Evolutionary conservation across 2,797 vertebrate genomes (phyloP).

Genomic region (Novumbra hubbsi): DNA sequence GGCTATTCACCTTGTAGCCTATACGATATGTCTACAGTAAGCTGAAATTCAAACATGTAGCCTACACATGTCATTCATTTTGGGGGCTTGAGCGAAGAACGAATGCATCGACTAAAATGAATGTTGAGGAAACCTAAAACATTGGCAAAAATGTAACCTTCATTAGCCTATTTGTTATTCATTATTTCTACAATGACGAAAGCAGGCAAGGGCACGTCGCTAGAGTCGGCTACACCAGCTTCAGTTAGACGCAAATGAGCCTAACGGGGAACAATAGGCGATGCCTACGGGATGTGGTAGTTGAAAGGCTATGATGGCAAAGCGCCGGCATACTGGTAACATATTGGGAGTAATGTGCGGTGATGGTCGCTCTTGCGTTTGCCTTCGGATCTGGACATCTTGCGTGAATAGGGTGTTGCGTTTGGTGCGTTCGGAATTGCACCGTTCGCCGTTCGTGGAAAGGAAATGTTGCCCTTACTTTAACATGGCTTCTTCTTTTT

Average conservation of each 20-base stretch:
- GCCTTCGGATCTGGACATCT: slow-evolving; percentile 27
- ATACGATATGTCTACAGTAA: neutral
- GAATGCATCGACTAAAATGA: neutral
- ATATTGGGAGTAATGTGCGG: slow-evolving; percentile 23
- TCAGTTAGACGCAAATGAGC: neutral
- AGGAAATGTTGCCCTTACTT: slow-evolving; percentile 82
- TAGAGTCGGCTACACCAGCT: neutral
- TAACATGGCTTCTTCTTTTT: slow-evolving; percentile 97
- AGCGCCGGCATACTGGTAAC: slow-evolving; percentile 24
- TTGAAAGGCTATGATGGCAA: slow-evolving; percentile 15
- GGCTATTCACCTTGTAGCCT: neutral
- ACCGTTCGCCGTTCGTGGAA: slow-evolving; percentile 10
- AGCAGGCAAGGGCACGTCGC: slow-evolving; percentile 14
- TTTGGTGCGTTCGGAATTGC: slow-evolving; percentile 24
- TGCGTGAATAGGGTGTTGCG: slow-evolving; percentile 22
- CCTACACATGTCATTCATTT: neutral
- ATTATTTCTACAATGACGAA: neutral
- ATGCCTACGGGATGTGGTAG: slow-evolving; percentile 9
- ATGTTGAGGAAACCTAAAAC: neutral
- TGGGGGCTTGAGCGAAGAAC: neutral
- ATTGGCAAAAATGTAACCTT: neutral
- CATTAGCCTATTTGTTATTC: neutral
- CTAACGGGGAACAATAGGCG: slow-evolving; percentile 13
- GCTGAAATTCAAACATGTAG: neutral
- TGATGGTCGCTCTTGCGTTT: slow-evolving; percentile 14